Base-by-base conservation (phyloP, 2,888 invertebrate species). In the Eupithecia insigniata region DNA sequence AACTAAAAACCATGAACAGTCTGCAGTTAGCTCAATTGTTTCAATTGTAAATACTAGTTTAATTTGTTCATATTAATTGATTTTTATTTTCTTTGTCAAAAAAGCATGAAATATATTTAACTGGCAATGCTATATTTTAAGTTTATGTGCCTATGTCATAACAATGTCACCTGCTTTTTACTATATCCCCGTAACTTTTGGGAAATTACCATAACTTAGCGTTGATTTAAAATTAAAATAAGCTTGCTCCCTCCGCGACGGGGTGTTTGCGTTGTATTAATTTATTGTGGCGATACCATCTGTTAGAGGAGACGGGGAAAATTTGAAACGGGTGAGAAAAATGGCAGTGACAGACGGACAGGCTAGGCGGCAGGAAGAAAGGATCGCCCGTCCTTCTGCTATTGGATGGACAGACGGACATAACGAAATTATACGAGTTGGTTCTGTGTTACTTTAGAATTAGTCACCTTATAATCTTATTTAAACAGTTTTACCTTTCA, bases 171-270 rank as follows among this genome's bases (percentile, higher is more conserved):
- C 71, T 69, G 73, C 16, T 66, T 32, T 39, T 58, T 61, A 60
- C 46, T 73, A 2, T 55, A 55, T 14, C 55, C 51, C 36, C 79
- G 78, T 79, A 82, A 82, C 79, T 77, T 80, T 79, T 75, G 73
- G 74, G 64, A 70, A 75, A 83, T 83, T 83, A 81, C 79, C 85
- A 85, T 85, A 80, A 81, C 77, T 85, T 82, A 80, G 72, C 80
- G 79, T 72, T 84, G 80, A 86, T 86, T 85, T 85, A 83, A 85
- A 86, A 84, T 86, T 86, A 82, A 82, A 86, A 86, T 85, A 82
- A 83, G 82, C 80, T 64, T 66, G 74, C 77, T 80, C 81, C 81
- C 84, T 61, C 71, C 55, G 74, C 73, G 76, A 81, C 81, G 81
- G 68, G 70, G 73, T 64, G 73, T 61, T 58, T 34, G 34, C 36